Percentiles rank a stretch among this genome's conserved stretches.
These are phyloP conservation scores for Lasiurus borealis DNA, from an alignment of 2,113 vertebrate genomes.

Conservation along the genomic window DNA sequence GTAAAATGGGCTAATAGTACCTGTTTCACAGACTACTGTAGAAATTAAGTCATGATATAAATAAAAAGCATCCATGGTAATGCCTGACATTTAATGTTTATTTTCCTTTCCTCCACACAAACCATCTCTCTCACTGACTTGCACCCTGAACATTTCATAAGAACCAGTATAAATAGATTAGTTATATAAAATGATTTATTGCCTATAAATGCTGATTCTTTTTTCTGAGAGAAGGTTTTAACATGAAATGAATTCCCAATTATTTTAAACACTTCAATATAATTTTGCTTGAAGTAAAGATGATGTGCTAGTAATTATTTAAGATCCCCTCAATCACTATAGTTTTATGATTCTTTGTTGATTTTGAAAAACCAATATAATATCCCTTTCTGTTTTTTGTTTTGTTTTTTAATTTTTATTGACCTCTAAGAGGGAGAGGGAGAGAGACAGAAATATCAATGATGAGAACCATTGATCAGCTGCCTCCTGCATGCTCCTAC, in stretches of 20 bases:
- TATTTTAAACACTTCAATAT: constrained; percentile 55
- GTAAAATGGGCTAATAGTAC: background rate
- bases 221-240: constrained; percentile 58
- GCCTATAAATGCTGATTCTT: background rate
- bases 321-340: background rate
- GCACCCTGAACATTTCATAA: background rate
- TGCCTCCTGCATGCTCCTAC: too few species aligned
- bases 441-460: too few species aligned
- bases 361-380: constrained; percentile 55
- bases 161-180: background rate
- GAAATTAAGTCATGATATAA: background rate
- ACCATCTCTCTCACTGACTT: background rate
- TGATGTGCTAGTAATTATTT: constrained; percentile 25
- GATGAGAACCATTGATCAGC: too few species aligned
- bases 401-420: too few species aligned
- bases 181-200: constrained; percentile 26
- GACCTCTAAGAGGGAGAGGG: too few species aligned
- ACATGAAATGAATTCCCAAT: constrained; percentile 52
- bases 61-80: background rate
- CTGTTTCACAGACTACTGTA: background rate
- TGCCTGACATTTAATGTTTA: background rate
- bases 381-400: constrained; percentile 15
- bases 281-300: constrained; percentile 65
- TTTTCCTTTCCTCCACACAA: constrained; percentile 50
- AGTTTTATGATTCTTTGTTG: constrained; percentile 61